Percentiles rank a stretch among this genome's conserved stretches.
phyloP scores from a whole-genome alignment of 2,888 invertebrate species.

The Sabellastarte sp. region DNA sequence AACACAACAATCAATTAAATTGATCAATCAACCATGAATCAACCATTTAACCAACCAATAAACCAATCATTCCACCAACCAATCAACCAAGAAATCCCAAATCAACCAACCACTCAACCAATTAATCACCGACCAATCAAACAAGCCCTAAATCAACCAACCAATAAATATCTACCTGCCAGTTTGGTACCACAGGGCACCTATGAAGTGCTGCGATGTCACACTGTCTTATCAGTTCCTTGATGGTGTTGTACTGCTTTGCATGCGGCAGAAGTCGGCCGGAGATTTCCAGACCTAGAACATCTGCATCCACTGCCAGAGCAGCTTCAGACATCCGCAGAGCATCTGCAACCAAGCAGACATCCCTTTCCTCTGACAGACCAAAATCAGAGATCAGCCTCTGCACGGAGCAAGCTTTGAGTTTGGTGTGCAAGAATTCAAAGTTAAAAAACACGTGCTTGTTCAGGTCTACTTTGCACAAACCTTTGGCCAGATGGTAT shows the following conservation, averaged over 20 bases:
- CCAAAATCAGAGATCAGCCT: slow-evolving; percentile 19
- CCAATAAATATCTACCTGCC: slow-evolving; percentile 32
- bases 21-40: too few relatives aligned
- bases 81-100: too few relatives aligned
- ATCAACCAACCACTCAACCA: too few relatives aligned
- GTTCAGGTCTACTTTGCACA: slow-evolving; percentile 4
- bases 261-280: slow-evolving; percentile 30
- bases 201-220: slow-evolving; percentile 37
- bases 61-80: too few relatives aligned
- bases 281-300: slow-evolving; percentile 17
- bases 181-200: slow-evolving; percentile 45
- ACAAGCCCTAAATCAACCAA: too few relatives aligned
- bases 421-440: slow-evolving; percentile 20
- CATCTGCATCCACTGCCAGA: slow-evolving; percentile 31
- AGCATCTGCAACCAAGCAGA: slow-evolving; percentile 90
- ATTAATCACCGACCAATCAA: too few relatives aligned
- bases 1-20: too few relatives aligned
- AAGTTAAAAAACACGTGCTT: slow-evolving; percentile 21
- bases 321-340: slow-evolving; percentile 89
- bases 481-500: slow-evolving; percentile 20
- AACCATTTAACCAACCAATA: too few relatives aligned
- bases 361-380: slow-evolving; percentile 67
- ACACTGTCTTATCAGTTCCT: slow-evolving; percentile 40
- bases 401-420: slow-evolving; percentile 17
- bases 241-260: slow-evolving; percentile 30